Base-by-base conservation (phyloP, 2,888 invertebrate genomes). In the Ecdyonurus torrentis region DNA sequence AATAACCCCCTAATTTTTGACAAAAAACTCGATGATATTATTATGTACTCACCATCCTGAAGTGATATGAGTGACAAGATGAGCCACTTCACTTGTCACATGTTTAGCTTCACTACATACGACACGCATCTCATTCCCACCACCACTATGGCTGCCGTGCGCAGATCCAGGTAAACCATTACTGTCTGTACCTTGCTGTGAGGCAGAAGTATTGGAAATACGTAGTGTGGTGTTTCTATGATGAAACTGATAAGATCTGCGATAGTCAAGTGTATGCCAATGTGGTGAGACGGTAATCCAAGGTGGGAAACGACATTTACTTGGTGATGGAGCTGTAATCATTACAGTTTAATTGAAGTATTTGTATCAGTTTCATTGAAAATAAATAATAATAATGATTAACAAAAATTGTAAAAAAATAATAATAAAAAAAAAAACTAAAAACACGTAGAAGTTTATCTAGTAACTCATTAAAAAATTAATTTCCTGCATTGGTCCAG, bases 231-330 rank as follows among this genome's bases (percentile, higher is more conserved):
- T 85, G 73, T 87, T 87, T 67, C 85, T 81, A 74, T 88, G 85
- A 76, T 89, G 89, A 77, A 91, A 91, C 69, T 87, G 87, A 78
- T 91, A 92, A 70, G 89, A 87, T 70, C 86, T 84, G 71, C 86
- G 83, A 74, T 89, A 87, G 80, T 92, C 91, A 71, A 93, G 79
- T 59, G 91, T 90, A 76, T 92, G 91, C 92, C 93, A 93, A 70
- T 90, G 89, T 71, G 84, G 82, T 64, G 84, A 85, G 71, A 84
- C 86, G 67, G 89, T 89, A 77, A 92, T 82, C 92, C 92, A 93
- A 22, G 82, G 79, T 1, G 92, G 92, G 74, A 91, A 92, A 73
- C 88, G 87, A 75, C 92, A 93, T 76, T 84, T 86, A 74, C 83
- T 85, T 65, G 83, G 80, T 61, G 84, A 81, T 65, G 84, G 82